A percentile compares a stretch with the other conserved stretches of the same genome.
Conservation (phyloP, 2,113 vertebrate species). For the Origma solitaria region DNA sequence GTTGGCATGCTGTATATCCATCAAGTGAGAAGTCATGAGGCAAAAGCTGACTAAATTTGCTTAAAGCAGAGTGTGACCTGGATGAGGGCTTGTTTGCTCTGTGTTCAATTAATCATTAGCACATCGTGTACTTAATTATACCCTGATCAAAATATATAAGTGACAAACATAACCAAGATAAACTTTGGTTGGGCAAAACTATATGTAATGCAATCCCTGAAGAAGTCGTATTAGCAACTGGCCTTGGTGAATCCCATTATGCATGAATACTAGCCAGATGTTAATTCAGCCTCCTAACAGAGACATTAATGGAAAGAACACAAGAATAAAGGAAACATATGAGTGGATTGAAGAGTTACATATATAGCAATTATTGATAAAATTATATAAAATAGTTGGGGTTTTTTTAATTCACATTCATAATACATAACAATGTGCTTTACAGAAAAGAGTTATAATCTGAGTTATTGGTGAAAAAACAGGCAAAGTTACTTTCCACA, state of each 20-base stretch:
- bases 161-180: background rate
- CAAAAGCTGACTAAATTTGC: background rate
- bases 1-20: background rate
- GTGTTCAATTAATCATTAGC: background rate
- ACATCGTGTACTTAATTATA: background rate
- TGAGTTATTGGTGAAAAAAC: background rate
- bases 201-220: background rate
- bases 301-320: background rate
- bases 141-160: background rate
- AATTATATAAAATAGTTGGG: background rate
- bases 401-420: background rate
- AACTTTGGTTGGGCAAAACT: background rate
- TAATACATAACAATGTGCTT: background rate
- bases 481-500: background rate
- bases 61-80: background rate
- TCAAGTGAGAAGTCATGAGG: background rate
- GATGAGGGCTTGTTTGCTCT: background rate
- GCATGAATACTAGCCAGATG: rapidly evolving
- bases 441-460: background rate
- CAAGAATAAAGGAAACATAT: background rate
- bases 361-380: background rate
- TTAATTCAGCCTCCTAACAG: background rate
- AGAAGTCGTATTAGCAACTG: background rate
- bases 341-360: background rate
- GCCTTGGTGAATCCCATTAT: background rate